Base-by-base conservation (phyloP, 1,140 invertebrate species). In the Scylla paramamosain region DNA sequence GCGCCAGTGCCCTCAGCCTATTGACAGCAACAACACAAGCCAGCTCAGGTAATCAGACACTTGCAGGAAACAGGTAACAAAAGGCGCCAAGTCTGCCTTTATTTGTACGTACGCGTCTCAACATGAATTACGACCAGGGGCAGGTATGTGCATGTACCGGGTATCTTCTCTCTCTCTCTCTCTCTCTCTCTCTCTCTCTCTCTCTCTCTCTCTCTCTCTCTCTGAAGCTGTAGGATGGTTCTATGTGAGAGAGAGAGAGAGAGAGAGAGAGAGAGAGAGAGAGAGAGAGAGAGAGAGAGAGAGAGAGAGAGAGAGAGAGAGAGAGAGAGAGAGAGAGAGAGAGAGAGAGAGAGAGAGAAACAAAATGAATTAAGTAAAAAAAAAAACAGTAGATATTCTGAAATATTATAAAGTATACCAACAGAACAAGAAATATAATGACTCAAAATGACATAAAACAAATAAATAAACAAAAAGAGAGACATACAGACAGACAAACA, bases 231-330 rank as follows among this genome's bases (percentile, higher is more conserved):
- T 14, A 59, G 16, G 16, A 59, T 14, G 16, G 16, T n/a, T n/a
- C n/a, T n/a, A n/a, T n/a, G 32, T 20, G 46, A 91, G 46, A 25
- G 32, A 32, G 45, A 91, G 29, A 91, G 48, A 46, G 90, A 67
- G 7, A 28, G 48, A 46, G 20, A 91, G 39, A 67, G 45, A 59
- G 90, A 59, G 48, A 59, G 90, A 67, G 48, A 91, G 90, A 91
- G 48, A 91, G 48, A 91, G 90, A 91, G 52, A 91, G 90, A 67
- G 90, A 91, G 48, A 91, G 48, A 91, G 45, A 91, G 91, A 77
- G 28, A 92, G 91, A 92, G 48, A 92, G 91, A 92, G 48, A 92
- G 91, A 77, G 48, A 77, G 59, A 92, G 29, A 92, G 91, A 92
- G 48, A 92, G 59, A 77, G 20, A 29, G 52, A n/a, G 28, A 92